Evolutionary conservation across 1,140 invertebrate genomes (phyloP), one percentile per base, ranked within the genome.

Genomic region (Bombus difficillimus): DNA sequence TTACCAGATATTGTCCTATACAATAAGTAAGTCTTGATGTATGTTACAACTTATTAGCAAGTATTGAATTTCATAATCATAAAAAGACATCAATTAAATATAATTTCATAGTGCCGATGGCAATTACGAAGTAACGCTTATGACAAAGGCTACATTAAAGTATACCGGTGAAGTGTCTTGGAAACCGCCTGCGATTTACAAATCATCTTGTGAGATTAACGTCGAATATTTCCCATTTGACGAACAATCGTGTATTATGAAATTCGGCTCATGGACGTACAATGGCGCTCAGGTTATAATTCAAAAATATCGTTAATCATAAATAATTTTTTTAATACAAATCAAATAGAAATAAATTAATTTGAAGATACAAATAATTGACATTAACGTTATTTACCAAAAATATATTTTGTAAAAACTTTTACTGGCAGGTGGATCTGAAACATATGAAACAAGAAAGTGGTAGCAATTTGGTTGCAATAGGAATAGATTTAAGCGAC

Each of bases 131-230:
- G 98, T 99, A 62, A 99, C 98, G 3, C 95, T 99, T 25, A 99
- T 99, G 98, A 99, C 98, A 5, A 99, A 99, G 95, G 99, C 98
- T 2, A 99, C 98, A 8, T 95, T 99, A 0, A 97, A 98, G 89
- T 98, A 97, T 90, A 98, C 97, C 0, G 98, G 99, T 0, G 98
- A 98, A 94, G 98, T 99, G 25, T 97, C 97, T 73, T 99, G 99
- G 99, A 99, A 99, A 94, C 99, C 99, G 0, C 99, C 99, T 1
- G 99, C 99, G 0, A 99, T 99, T 95, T 99, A 99, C 95, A 99
- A 99, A 95, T 99, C 98, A 41, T 99, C 98, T 0, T 99, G 99
- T 92, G 97, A 98, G 94, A 99, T 99, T 88, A 98, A 98, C 92
- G 97, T 99, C 0, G 98, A 99, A 94, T 99, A 98, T 95, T 99